Percentiles rank a stretch among this genome's conserved stretches.
Conservation (phyloP, 2,888 invertebrate genomes). For the Phengaris alcon region DNA sequence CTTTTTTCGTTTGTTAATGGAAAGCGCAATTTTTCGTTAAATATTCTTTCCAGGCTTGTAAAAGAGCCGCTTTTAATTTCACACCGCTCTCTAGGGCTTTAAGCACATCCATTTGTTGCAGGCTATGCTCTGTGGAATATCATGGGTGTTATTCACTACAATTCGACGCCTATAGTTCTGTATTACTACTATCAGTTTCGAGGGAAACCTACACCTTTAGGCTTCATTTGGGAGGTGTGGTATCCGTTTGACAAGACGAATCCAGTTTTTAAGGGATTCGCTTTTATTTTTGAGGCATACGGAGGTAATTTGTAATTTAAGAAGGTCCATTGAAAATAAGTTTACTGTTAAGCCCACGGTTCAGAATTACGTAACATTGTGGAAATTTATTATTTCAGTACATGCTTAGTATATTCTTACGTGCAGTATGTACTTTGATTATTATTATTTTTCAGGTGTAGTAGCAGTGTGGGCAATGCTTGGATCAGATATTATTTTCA, state of each 20-base stretch:
- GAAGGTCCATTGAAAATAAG: no score
- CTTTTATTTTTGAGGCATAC: slow-evolving; percentile 56
- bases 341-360: no score
- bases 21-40: slow-evolving; percentile 16
- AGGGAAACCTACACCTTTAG: slow-evolving; percentile 50
- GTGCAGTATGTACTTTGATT: background rate
- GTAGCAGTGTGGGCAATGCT: slow-evolving; percentile 61
- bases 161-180: slow-evolving; percentile 55
- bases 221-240: slow-evolving; percentile 57
- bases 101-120: slow-evolving; percentile 41
- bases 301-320: slow-evolving; percentile 47
- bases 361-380: no score
- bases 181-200: slow-evolving; percentile 49
- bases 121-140: slow-evolving; percentile 63
- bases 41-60: background rate
- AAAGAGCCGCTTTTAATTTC: background rate
- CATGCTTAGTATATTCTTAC: no score
- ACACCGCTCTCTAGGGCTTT: background rate
- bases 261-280: slow-evolving; percentile 52
- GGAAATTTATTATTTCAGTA: no score
- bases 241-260: slow-evolving; percentile 68
- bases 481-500: slow-evolving; percentile 60
- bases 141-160: slow-evolving; percentile 56
- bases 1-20: slow-evolving; percentile 15
- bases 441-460: slow-evolving; percentile 44